Conservation (phyloP, 2,797 vertebrate species). For the Diplodus puntazzo region DNA sequence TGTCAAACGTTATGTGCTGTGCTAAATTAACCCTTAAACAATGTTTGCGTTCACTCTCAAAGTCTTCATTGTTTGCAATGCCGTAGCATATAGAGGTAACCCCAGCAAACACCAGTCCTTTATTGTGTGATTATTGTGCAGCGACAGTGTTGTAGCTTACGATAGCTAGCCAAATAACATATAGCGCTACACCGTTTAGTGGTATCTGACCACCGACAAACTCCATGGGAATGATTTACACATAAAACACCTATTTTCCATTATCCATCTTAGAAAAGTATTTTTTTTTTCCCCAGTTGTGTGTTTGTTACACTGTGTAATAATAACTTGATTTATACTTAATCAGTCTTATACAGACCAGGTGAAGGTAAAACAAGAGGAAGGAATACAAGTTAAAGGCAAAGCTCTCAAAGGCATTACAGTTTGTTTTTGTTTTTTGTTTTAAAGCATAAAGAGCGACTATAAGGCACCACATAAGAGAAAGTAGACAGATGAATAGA, state of each 20-base stretch:
- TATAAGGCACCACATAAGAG: too few species aligned
- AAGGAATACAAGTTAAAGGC: too few species aligned
- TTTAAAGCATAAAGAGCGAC: too few species aligned
- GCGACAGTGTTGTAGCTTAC: not conserved
- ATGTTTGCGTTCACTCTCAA: not conserved
- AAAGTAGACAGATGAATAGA: too few species aligned
- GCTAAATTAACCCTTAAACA: not conserved
- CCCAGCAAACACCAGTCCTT: not conserved
- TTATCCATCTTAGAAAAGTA: not conserved
- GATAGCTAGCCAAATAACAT: not conserved
- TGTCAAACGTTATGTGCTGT: accelerated
- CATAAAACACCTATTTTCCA: not conserved
- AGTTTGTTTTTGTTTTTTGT: too few species aligned
- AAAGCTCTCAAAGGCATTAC: too few species aligned
- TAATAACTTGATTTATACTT: too few species aligned
- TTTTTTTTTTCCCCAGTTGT: not conserved
- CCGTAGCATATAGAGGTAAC: too few species aligned
- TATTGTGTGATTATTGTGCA: not conserved
- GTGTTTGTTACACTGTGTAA: not conserved
- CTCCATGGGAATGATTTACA: not conserved
- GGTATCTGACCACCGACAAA: not conserved
- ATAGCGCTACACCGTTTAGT: not conserved
- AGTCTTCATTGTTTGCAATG: accelerated
- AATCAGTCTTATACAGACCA: too few species aligned
- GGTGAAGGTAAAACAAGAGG: too few species aligned